Conservation (phyloP, 53 echinoderm and acorn worm species). For the Patiria pectinifera region DNA sequence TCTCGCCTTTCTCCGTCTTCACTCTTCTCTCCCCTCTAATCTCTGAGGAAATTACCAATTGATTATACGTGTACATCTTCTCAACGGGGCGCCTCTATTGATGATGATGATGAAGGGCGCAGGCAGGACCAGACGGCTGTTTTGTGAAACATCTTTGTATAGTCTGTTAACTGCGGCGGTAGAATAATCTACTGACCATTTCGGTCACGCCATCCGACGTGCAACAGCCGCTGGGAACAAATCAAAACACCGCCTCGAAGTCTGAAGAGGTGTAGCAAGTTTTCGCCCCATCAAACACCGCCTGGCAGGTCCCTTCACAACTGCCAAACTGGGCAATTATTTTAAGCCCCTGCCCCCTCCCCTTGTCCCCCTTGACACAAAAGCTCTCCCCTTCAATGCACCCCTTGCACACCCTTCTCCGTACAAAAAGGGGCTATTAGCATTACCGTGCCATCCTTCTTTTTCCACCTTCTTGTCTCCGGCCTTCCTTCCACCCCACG, state of each 20-base stretch:
- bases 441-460: neutral
- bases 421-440: neutral
- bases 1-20: neutral
- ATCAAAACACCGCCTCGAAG: conserved; percentile 26
- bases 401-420: neutral
- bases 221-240: conserved; percentile 33
- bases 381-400: neutral
- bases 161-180: no score
- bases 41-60: conserved; percentile 64
- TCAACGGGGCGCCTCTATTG: conserved; percentile 43
- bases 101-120: neutral
- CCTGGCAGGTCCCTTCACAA: conserved; percentile 35
- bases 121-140: conserved; percentile 37
- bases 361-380: conserved; percentile 11
- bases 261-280: conserved; percentile 39
- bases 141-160: neutral
- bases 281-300: conserved; percentile 54
- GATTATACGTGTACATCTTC: conserved; percentile 62
- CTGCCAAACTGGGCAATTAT: conserved; percentile 24
- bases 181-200: neutral
- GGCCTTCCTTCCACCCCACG: neutral
- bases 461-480: neutral
- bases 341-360: conserved; percentile 31
- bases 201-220: neutral
- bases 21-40: conserved; percentile 22